Base-by-base conservation (phyloP, 2,888 invertebrate genomes). In the Polylopha cassiicola region DNA sequence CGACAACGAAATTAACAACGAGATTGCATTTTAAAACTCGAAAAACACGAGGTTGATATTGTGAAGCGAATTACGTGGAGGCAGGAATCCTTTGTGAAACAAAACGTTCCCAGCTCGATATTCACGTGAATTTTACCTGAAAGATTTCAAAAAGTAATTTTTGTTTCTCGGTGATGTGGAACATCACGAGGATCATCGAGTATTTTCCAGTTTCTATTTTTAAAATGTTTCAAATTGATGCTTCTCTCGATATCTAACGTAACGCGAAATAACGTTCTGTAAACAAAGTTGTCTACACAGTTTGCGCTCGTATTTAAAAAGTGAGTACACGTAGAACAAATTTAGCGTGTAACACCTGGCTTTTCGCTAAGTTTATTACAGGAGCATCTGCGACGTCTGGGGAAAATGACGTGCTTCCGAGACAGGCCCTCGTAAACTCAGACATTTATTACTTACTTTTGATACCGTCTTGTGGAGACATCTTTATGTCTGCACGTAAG, bases 371-470 rank as follows among this genome's bases (percentile, higher is more conserved):
- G 57, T 72, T 73, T 73, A 75, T 71, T 65, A 63, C 66, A 20
- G 30, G 37, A 47, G 50, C 64, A 61, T 62, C 65, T 60, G 58
- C 51, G 51, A 43, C 49, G 50, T 46, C 63, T 58, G 44, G 50
- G 43, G 56, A 49, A 55, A 65, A 66, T 65, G 68, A 68, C 62
- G 58, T 51, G 53, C 49, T 47, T 52, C 42, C 55, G 58, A 51
- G 60, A 61, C 58, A 50, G 53, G 67, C n/a, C n/a, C n/a, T 71
- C 75, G 72, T 75, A 73, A 73, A 61, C 54, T 56, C 44, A 47
- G 60, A 72, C 73, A 61, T 74, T 73, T 75, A 76, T 74, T 72
- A 61, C 71, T 74, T 72, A 61, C 71, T 52, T 67, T 64, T 71
- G 65, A 70, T 68, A 61, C 44, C 51, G 61, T 57, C 61, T n/a